Base-by-base conservation (phyloP, 2,888 invertebrate genomes). In the Meghimatium bilineatum region DNA sequence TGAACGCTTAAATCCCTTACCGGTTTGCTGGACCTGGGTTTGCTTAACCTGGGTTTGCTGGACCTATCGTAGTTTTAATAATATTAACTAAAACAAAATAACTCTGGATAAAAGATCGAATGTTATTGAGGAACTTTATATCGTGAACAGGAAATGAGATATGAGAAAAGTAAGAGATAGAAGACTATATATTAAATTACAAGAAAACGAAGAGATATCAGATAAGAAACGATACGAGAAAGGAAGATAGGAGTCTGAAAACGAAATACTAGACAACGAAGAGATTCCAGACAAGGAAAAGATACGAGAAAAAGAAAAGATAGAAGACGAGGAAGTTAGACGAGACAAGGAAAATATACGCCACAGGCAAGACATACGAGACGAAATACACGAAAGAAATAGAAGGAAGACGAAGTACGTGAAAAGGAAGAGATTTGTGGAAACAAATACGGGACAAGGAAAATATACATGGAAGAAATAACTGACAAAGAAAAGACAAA, bases 251-350 rank as follows among this genome's bases (percentile, higher is more conserved):
- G 56, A 56, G 23, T 14, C 12, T 5, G 82, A 82, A 76, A 77
- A 82, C 44, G 82, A 76, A 52, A 60, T 77, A 76, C 77, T 69
- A 76, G 77, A 82, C 49, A 69, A 82, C 29, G 76, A 77, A 82
- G 82, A 76, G 38, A 56, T 77, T 77, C 77, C 76, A 69, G 77
- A 77, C 76, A 69, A 82, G 52, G 69, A 82, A 67, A 56, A 77
- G 69, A 38, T 77, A 82, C 49, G 69, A 49, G 77, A 82, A 76
- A 69, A 82, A 76, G 77, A 82, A 76, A 69, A 82, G 34, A 69
- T 69, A 66, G 77, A 82, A 67, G 77, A 77, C 66, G 76, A 82
- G 67, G 82, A 82, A 67, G 77, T 67, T 52, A 69, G 67, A 76
- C 77, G 77, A 67, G 77, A 82, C 76, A 69, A 77, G 69, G 69